Evolutionary conservation across 1,140 invertebrate species (phyloP), one percentile per base, ranked within the genome.

Genomic region (Magallana ariakensis): DNA sequence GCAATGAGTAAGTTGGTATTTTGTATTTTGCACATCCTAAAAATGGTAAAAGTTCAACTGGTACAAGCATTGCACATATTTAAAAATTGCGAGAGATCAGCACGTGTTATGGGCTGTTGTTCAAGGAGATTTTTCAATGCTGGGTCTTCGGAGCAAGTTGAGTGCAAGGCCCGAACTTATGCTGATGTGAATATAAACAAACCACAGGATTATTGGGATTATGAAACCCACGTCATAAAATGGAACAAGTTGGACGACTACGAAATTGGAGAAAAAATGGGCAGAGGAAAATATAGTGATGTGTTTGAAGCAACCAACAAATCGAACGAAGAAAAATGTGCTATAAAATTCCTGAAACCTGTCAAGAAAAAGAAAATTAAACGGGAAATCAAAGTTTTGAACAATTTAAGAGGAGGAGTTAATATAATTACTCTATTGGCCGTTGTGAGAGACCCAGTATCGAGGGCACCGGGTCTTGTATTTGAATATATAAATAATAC

Each of bases 321-420:
- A 93, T 98, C 97, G 95, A 99, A 97, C 95, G 99, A 98, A 96
- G 98, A 99, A 95, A 99, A 99, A 96, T 99, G 98, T 97, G 99
- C 99, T 95, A 98, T 99, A 91, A 99, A 99, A 97, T 99, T 99
- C 96, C 96, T 99, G 94, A 99, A 99, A 97, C 99, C 99, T 93
- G 99, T 99, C n/a, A 99, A 99, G 96, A 99, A 99, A 97, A 99
- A 99, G 97, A 99, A 99, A 96, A 99, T 99, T 92, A 99, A 99
- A 96, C 96, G 99, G 95, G 99, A 99, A 96, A 99, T 99, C 93
- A 99, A 99, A 96, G 99, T 99, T 95, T 96, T 99, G 96, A 99
- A 99, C 96, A 99, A 99, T 96, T 96, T 99, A 93, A 96, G 98
- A 94, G 98, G 98, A 92, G 99, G 99, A 94, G 99, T 98, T 95